Conservation (phyloP, 2,797 vertebrate species). For the Amniataba percoides region DNA sequence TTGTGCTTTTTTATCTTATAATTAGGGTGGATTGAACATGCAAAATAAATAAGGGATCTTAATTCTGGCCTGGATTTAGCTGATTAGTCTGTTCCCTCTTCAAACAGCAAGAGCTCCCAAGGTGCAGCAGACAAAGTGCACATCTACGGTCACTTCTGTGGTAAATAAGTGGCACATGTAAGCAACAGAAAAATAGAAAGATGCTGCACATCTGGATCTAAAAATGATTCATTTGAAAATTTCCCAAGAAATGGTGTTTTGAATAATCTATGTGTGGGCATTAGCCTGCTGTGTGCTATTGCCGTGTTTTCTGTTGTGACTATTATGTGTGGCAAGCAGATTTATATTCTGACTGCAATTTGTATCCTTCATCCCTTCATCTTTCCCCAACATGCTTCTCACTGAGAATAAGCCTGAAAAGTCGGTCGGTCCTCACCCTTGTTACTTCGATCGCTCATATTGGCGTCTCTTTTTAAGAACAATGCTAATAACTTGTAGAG, state of each 20-base stretch:
- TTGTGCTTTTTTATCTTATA: neutral
- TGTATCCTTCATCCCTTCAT: neutral
- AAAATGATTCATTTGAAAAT: slow-evolving; percentile 12
- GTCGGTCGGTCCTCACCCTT: neutral
- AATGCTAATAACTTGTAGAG: slow-evolving; percentile 68
- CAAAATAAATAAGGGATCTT: neutral
- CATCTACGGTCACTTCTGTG: neutral
- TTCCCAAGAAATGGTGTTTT: slow-evolving; percentile 12
- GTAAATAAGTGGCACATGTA: neutral
- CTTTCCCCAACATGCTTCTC: neutral
- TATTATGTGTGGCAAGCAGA: slow-evolving; percentile 15
- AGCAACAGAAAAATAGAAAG: neutral
- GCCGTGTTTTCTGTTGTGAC: slow-evolving; percentile 27
- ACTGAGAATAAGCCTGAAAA: slow-evolving; percentile 15
- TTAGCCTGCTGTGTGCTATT: neutral
- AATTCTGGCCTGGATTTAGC: neutral
- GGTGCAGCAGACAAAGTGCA: neutral
- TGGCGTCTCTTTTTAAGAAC: slow-evolving; percentile 55
- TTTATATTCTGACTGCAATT: slow-evolving; percentile 31
- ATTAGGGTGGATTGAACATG: neutral
- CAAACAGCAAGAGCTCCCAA: neutral
- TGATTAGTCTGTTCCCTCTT: neutral
- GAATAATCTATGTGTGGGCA: slow-evolving; percentile 16
- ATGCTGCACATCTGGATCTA: neutral
- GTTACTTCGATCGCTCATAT: slow-evolving; percentile 52